Evolutionary conservation across 2,113 vertebrate genomes (phyloP), one percentile per base, ranked within the genome.

Genomic region (Triplophysa dalaica): DNA sequence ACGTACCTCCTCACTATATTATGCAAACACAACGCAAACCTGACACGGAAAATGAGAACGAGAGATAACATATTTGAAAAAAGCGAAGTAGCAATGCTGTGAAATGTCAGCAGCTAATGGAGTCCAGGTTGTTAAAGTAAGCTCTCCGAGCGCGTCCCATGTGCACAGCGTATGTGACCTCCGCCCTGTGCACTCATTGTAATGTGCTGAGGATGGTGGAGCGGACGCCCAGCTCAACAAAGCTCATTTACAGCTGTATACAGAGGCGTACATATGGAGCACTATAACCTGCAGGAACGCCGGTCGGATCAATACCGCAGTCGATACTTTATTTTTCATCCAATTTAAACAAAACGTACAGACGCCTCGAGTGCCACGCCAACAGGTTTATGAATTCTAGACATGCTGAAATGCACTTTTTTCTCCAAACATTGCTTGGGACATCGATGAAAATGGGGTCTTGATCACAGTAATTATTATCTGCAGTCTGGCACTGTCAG

Each of bases 311-410:
- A 74, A 83, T 81, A 81, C 10, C 60, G 21, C 79, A 83, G 81
- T 86, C 84, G 52, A 86, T 86, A 86, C 22, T 9, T 56, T 83
- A 74, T 83, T 86, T 79, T 86, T 72, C 74, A 68, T 78, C 81
- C 64, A 69, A 75, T 82, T 82, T 82, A 80, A 82, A 80, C 63
- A 70, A 77, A 74, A 77, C 41, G 54, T 58, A 73, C 52, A 81
- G 78, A 70, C 45, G 77, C 70, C 80, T 8, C 13, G 78, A 84
- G 66, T 52, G 77, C 72, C 11, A 8, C 24, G n/a, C 29, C 69
- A 81, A 81, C 43, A 74, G 67, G 61, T 64, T 77, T 64, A 82
- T 85, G 78, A 81, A 84, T 84, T 74, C 64, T 21, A 80, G 58
- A 77, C 74, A 12, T 65, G 63, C 69, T 80, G 70, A 80, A 58